Base-by-base conservation (phyloP, 2,797 vertebrate species). In the Orientallactaga sibirica region DNA sequence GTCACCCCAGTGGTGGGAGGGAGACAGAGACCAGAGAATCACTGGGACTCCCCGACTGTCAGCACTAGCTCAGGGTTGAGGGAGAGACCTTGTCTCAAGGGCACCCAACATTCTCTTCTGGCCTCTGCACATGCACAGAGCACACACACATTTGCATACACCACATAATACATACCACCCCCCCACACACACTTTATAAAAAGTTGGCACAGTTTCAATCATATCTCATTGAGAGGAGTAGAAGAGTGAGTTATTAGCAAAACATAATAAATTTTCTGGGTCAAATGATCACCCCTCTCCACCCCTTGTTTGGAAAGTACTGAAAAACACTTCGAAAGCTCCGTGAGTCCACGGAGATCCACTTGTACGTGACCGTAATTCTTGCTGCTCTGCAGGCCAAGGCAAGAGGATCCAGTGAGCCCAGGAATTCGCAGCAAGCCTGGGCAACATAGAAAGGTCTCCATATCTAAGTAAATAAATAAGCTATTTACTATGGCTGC, bases 221-320 rank as follows among this genome's bases (percentile, higher is more conserved):
- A 2, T 78, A 92, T 37, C 75, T 92, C 75, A 41, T 0, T 48
- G 67, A 86, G 70, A 77, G 82, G 68, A 85, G 12, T 4, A 3
- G 10, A 86, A 22, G 62, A 20, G 8, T 41, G 2, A 93, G 15
- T 90, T 92, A 76, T 20, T 73, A 68, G 87, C 83, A 70, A 91
- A 93, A 81, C 20, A 89, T 33, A 22, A 75, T 86, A 75, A 37
- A 82, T 43, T 58, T 61, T 84, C 77, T 89, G 41, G 68, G 14
- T 15, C 27, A 78, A 7, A 0, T 43, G 67, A 5, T 43, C 10
- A 11, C 61, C 84, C 22, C 91, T 89, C 90, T 75, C 58, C 25
- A 25, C 25, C 27, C 43, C 33, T 33, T 25, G 48, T 1, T 4
- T 88, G 62, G 73, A 79, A 61, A 20, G 7, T 37, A 15, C 33